Evolutionary conservation across 2,113 vertebrate species (phyloP), one percentile per base, ranked within the genome.

Genomic region (Anser brachyrhynchus): DNA sequence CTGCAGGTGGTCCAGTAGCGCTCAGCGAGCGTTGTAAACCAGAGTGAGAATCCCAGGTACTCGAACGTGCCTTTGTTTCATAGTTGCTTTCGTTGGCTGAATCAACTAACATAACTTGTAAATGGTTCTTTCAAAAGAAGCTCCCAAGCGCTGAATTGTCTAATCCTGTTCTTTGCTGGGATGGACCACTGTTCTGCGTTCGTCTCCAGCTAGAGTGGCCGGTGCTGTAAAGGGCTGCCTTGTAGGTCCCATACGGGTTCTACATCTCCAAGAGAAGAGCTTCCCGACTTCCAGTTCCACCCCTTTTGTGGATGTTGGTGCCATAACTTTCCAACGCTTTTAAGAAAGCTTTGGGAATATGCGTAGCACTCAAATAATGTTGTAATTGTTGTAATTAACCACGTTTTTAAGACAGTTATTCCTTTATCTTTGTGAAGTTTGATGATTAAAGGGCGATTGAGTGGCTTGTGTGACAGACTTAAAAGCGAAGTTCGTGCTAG

Each of bases 361-460:
- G 35, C 75, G 54, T 89, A 87, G 89, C 28, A 46, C 43, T 96
- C 83, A 77, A 10, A 85, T 44, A 22, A 5, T 82, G 64, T 65
- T 87, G 76, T 61, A 78, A 39, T 89, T 96, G 62, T 92, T 96
- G 80, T 93, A 94, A 90, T 91, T 93, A 41, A 59, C 61, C 78
- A 74, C 41, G 26, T 95, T 64, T 57, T 83, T 96, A 51, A 95
- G 71, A 44, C 84, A 15, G 23, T 23, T 23, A 12, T 86, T 94
- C 72, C 35, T 85, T 88, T 95, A 71, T 76, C 69, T 88, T 73
- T 44, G 11, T 80, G 66, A 41, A 5, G 4, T 61, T 78, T 92
- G 80, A 91, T 1, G 78, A 81, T 89, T 92, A 72, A 64, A 39
- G 65, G 37, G 51, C 79, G 76, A 41, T 87, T 41, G 13, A 54